A percentile compares a stretch with the other conserved stretches of the same genome.
Evolutionary conservation across 2,113 vertebrate genomes (phyloP).

Genomic region (Pithys albifrons): DNA sequence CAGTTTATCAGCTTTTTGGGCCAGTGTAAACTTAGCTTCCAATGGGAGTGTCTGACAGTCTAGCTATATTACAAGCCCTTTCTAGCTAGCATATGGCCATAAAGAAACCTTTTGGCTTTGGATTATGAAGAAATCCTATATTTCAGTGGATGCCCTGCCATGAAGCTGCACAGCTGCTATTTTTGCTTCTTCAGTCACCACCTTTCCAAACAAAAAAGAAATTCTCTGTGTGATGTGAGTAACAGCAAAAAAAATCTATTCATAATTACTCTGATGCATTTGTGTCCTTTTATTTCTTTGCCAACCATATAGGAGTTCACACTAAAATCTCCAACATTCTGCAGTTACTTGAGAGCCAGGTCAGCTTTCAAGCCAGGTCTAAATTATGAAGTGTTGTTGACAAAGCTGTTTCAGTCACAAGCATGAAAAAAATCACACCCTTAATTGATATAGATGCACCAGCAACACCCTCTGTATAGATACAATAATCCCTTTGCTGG

Average conservation of each 20-base stretch:
- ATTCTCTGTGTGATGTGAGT: not conserved
- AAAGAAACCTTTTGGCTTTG: not conserved
- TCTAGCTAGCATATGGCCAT: not conserved
- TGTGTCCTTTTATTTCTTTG: slow-evolving; percentile 9
- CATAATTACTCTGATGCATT: not conserved
- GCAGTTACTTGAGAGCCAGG: slow-evolving; percentile 31
- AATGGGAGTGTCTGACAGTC: slow-evolving; percentile 20
- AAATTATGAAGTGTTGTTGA: slow-evolving; percentile 63
- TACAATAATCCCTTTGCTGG: slow-evolving; percentile 36
- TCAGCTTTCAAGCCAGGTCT: slow-evolving; percentile 60
- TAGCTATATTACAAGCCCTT: not conserved
- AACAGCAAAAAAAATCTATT: slow-evolving; percentile 20
- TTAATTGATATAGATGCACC: slow-evolving; percentile 51
- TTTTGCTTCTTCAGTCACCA: slow-evolving; percentile 37
- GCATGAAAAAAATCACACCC: slow-evolving; percentile 58
- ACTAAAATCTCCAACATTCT: slow-evolving; percentile 31
- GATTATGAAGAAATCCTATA: not conserved
- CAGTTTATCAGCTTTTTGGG: slow-evolving; percentile 46
- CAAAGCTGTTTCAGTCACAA: slow-evolving; percentile 50
- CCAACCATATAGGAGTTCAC: slow-evolving; percentile 18
- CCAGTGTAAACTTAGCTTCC: slow-evolving; percentile 22
- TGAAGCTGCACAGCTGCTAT: slow-evolving; percentile 26
- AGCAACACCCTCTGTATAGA: slow-evolving; percentile 56
- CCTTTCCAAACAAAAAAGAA: slow-evolving; percentile 34
- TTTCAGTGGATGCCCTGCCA: slow-evolving; percentile 17